A percentile compares a stretch with the other conserved stretches of the same genome.
These are phyloP conservation scores for Eurytoma adleriae DNA, from an alignment of 2,888 invertebrate genomes.

Conservation along the genomic window DNA sequence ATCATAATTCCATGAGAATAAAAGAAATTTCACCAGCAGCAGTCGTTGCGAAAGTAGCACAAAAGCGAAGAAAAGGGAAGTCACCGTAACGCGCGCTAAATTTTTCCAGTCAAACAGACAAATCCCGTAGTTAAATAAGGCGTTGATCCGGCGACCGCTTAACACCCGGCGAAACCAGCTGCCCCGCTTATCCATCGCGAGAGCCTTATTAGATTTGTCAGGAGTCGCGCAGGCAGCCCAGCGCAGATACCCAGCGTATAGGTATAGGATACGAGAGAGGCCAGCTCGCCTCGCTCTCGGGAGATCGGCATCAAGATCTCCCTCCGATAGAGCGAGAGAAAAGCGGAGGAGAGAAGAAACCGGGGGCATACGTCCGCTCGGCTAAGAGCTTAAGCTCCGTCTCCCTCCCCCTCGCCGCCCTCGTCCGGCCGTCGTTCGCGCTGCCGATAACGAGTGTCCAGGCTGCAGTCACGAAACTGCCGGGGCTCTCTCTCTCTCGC, in stretches of 20 bases:
- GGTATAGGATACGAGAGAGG: background rate
- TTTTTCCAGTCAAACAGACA: background rate
- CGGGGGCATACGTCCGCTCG: constrained; percentile 39
- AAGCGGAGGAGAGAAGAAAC: constrained; percentile 5
- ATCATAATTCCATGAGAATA: too few species aligned
- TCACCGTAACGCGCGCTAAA: background rate
- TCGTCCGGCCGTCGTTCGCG: constrained; percentile 46
- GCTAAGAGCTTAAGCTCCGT: constrained; percentile 50
- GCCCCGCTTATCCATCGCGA: background rate
- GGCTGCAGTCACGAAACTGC: constrained; percentile 58
- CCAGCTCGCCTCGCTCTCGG: background rate
- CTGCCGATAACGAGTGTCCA: constrained; percentile 60
- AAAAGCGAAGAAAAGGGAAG: too few species aligned
- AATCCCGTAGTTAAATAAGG: background rate
- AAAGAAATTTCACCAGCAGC: too few species aligned
- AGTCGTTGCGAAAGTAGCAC: too few species aligned
- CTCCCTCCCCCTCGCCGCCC: background rate
- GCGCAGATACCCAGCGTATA: background rate
- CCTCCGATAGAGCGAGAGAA: background rate
- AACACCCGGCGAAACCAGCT: background rate
- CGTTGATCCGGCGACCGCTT: background rate
- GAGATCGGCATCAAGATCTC: constrained; percentile 20
- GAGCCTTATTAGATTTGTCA: constrained; percentile 51
- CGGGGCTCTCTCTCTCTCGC: constrained; percentile 43
- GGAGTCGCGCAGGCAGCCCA: background rate